Evolutionary conservation across 2,113 vertebrate species (phyloP).

Genomic region (Zapornia atra): DNA sequence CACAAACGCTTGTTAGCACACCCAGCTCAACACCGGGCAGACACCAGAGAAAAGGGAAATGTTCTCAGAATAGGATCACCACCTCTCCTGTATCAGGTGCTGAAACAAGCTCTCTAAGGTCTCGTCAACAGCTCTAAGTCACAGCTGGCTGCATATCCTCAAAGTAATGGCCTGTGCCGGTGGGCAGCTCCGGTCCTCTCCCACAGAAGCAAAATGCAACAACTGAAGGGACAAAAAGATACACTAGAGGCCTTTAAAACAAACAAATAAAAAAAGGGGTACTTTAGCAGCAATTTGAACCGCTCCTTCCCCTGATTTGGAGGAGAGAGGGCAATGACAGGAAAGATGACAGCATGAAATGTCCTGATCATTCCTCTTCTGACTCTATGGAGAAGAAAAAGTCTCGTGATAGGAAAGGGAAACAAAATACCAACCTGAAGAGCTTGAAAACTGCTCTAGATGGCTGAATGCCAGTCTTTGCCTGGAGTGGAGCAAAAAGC

Average conservation of each 20-base stretch:
- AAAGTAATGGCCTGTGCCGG: background rate
- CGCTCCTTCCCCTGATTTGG: background rate
- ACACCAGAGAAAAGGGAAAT: background rate
- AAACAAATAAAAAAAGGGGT: background rate
- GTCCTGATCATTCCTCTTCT: background rate
- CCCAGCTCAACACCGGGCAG: background rate
- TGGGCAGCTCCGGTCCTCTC: background rate
- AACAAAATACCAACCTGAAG: background rate
- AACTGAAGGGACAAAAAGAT: background rate
- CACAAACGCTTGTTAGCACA: background rate
- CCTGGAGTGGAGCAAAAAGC: background rate
- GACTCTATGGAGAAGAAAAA: background rate
- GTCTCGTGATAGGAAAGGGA: background rate
- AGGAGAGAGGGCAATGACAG: background rate
- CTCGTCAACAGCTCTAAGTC: slow-evolving; percentile 33
- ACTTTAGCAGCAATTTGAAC: background rate
- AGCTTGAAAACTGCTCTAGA: background rate
- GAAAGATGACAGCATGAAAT: background rate
- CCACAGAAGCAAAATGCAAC: background rate
- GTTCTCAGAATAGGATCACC: background rate
- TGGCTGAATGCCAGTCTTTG: background rate
- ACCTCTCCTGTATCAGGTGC: background rate
- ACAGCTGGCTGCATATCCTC: background rate
- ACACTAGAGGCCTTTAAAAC: background rate
- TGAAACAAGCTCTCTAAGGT: background rate